phyloP scores from a whole-genome alignment of 2,888 invertebrate species.

The Lasioglossum vierecki region DNA sequence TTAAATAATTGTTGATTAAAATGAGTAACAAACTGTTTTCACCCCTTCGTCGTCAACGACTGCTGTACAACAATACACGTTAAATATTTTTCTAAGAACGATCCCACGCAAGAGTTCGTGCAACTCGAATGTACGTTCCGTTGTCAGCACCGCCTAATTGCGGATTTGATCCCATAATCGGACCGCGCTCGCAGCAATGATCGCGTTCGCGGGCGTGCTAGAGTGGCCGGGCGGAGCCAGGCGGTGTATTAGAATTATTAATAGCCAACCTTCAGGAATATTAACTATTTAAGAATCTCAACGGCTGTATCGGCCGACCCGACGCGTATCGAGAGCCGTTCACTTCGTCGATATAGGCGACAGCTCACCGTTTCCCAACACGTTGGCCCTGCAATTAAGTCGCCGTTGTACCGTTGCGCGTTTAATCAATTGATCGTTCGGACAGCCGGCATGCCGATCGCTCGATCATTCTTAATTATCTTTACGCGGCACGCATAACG shows the following conservation, averaged over 20 bases:
- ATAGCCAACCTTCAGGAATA: constrained; percentile 83
- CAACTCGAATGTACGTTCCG: neutral
- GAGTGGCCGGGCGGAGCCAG: constrained; percentile 74
- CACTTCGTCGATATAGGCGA: constrained; percentile 68
- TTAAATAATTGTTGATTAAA: neutral
- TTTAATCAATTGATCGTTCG: constrained; percentile 54
- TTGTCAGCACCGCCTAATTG: constrained; percentile 30
- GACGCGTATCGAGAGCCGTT: constrained; percentile 64
- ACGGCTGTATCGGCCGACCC: constrained; percentile 62
- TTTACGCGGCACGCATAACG: constrained; percentile 11
- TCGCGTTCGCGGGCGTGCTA: constrained; percentile 63
- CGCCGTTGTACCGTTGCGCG: constrained; percentile 35
- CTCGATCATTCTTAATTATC: constrained; percentile 56
- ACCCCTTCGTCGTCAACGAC: neutral
- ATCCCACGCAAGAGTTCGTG: neutral
- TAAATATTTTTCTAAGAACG: neutral
- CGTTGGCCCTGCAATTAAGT: constrained; percentile 68
- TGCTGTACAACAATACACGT: neutral
- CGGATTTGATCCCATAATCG: constrained; percentile 45
- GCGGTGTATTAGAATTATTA: constrained; percentile 74
- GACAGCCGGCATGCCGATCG: constrained; percentile 35
- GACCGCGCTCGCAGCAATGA: constrained; percentile 47
- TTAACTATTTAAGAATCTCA: constrained; percentile 79
- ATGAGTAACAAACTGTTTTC: neutral
- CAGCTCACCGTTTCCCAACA: constrained; percentile 61